Evolutionary conservation across 2,797 vertebrate species (phyloP), one percentile per base, ranked within the genome.

Genomic region (Netta rufina): DNA sequence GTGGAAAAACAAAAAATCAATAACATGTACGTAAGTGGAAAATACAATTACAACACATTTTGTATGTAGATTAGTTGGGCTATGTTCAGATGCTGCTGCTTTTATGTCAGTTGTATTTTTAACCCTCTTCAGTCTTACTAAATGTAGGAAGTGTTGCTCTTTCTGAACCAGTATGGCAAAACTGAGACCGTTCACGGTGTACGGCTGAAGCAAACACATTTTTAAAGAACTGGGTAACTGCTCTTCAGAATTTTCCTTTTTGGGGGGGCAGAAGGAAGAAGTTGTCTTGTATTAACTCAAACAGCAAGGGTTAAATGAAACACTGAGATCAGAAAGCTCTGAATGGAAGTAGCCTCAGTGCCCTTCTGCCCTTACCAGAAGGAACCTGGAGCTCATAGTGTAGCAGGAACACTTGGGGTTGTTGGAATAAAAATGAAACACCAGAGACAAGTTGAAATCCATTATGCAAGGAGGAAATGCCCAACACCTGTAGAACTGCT

Each of bases 381-480:
- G 65, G 69, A 89, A 43, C 25, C 27, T 12, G 14, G 61, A 90
- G 49, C 33, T 58, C 38, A 51, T 81, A 4, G 6, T 78, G 49
- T 53, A 87, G 76, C 78, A 80, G 87, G 90, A 94, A 95, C 65
- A 54, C 57, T 86, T 33, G 61, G 54, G 73, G 18, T 45, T 90
- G 88, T 94, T 96, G 95, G 86, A 91, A 92, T 76, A 92, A 90
- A 96, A 97, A 96, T 94, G 62, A 96, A 97, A 94, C 96, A 97
- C 96, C 94, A 96, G 96, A 76, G 94, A 87, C 74, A 79, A 83
- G 53, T n/a, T 65, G 87, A 95, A 96, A 73, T 53, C 67, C 17
- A 33, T 62, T 74, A 71, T 87, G 84, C 89, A 47, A 65, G 93
- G 84, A 93, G 78, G 82, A 92, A 94, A 86, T 92, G 58, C 60